These are phyloP conservation scores for Gorsachius goisagi DNA, from an alignment of 2,113 vertebrate species.

Conservation along the genomic window DNA sequence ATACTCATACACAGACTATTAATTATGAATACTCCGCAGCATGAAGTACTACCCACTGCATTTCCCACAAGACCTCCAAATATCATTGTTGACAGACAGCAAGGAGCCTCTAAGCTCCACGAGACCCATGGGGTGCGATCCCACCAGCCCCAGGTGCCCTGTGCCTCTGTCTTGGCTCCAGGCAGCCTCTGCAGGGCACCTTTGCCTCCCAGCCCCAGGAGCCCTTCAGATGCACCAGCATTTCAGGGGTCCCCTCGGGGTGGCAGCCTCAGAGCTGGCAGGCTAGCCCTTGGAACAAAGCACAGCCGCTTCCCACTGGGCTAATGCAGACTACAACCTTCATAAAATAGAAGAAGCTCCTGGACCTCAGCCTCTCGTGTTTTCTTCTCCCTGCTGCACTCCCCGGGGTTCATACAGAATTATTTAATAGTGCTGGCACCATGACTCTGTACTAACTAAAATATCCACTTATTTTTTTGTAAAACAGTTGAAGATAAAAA, in stretches of 20 bases:
- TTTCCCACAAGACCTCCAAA: background rate
- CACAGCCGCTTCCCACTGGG: background rate
- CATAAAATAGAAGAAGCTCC: background rate
- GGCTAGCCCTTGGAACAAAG: background rate
- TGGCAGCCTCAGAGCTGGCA: background rate
- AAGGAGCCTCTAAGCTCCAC: background rate
- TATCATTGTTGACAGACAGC: background rate
- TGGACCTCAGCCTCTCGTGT: background rate
- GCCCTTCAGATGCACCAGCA: background rate
- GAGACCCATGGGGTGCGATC: background rate
- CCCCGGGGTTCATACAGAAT: background rate
- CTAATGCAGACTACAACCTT: fast-evolving
- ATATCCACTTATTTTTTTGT: background rate
- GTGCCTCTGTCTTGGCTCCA: background rate
- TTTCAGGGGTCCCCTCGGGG: fast-evolving
- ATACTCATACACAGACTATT: background rate
- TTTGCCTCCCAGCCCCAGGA: background rate
- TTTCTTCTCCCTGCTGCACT: background rate
- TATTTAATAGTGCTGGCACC: background rate
- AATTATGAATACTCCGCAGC: too few species aligned
- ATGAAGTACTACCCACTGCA: background rate
- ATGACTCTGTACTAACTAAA: background rate
- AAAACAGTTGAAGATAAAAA: background rate
- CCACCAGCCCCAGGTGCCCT: background rate
- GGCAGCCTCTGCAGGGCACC: background rate